Base-by-base conservation (phyloP, 2,797 vertebrate species). In the Neosalanx taihuensis region DNA sequence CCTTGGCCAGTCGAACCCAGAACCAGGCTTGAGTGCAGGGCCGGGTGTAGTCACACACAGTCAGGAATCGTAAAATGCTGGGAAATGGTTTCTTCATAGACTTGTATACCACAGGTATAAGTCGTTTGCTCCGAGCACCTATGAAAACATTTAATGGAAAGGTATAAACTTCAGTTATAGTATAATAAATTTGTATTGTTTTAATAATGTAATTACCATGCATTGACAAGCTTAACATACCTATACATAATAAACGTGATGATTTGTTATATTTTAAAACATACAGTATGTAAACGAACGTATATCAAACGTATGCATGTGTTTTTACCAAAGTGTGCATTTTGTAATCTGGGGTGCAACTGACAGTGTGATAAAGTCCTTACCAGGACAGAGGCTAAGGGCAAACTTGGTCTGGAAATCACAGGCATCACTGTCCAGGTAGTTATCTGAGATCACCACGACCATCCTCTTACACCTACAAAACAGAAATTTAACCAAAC, bases 361-460 rank as follows among this genome's bases (percentile, higher is more conserved):
- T 51, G 15, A 41, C 59, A 30, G 30, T 68, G 0, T 2, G 30
- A 41, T 20, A 10, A 13, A 49, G 6, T 5, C 31, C 81, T 91
- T 89, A 99, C 98, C 96, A 72, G 98, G 98, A 75, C 92, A 94
- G 72, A 99, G 95, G 78, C 97, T 98, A 81, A 99, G 96, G 1
- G 97, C 96, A 86, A 99, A 99, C 89, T 99, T 99, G 70, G 97
- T 99, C 92, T 99, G 98, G 89, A 99, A 99, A 84, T 97, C 97
- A 82, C 98, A 99, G 35, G 94, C 96, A 0, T 95, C 91, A 0
- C 98, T 99, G 66, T 97, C 87, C 49, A 99, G 87, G 83, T 99
- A 99, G 69, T 99, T 96, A 58, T 99, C 98, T 3, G 97, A 98
- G 86, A 99, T 93, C 1, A 99, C 93, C 0, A 95, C 97, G 83